Percentiles rank a stretch among this genome's conserved stretches.
These are phyloP conservation scores for Tipula confusa DNA, from an alignment of 2,888 invertebrate species.

Conservation along the genomic window DNA sequence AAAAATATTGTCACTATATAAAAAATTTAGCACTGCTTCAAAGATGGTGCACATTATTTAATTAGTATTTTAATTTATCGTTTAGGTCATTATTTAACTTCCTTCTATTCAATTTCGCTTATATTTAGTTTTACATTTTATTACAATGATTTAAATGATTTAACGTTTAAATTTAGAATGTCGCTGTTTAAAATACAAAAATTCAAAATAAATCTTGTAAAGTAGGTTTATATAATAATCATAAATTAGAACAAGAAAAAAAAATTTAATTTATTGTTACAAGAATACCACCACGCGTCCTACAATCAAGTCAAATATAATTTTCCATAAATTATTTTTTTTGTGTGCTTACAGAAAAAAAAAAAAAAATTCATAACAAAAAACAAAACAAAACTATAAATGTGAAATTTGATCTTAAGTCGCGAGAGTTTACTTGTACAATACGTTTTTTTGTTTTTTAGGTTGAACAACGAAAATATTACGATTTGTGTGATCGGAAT, in stretches of 20 bases:
- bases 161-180: too few species aligned
- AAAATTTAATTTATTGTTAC: background rate
- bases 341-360: too few species aligned
- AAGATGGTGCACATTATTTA: too few species aligned
- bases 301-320: constrained; percentile 1
- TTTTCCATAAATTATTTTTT: constrained; percentile 16
- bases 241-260: background rate
- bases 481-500: background rate
- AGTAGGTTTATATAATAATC: background rate
- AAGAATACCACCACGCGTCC: constrained; percentile 3
- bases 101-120: too few species aligned
- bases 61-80: too few species aligned
- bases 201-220: background rate
- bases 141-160: too few species aligned
- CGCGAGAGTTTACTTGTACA: background rate
- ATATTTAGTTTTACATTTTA: too few species aligned
- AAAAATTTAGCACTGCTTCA: too few species aligned
- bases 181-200: background rate
- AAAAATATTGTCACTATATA: too few species aligned
- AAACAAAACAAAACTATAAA: background rate
- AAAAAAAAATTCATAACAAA: background rate
- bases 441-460: background rate
- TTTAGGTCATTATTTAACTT: too few species aligned
- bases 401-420: constrained; percentile 3
- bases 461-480: background rate